Percentiles rank a stretch among this genome's conserved stretches.
phyloP scores from a whole-genome alignment of 2,797 vertebrate species.

The Hydrophis major region DNA sequence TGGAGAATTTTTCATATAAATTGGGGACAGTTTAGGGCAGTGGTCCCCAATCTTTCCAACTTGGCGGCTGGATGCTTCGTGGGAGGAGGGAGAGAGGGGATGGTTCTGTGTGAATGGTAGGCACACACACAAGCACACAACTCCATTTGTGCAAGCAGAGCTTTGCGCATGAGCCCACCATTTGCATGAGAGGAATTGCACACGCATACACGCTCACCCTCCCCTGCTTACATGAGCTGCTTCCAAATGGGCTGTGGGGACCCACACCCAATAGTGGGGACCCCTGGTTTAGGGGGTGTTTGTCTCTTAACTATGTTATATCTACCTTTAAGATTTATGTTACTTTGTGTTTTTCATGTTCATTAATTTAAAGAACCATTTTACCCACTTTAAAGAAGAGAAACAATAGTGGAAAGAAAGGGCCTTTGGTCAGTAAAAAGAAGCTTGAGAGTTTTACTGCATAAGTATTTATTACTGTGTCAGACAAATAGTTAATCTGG shows the following conservation, averaged over 20 bases:
- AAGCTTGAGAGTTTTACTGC: neutral
- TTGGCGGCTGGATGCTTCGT: fast-evolving
- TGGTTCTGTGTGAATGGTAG: neutral
- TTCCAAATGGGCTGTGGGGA: neutral
- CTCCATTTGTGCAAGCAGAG: neutral
- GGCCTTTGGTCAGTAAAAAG: neutral
- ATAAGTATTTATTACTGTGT: neutral
- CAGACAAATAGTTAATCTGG: neutral
- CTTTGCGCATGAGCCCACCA: neutral
- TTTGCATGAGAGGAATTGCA: neutral
- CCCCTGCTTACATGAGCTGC: fast-evolving
- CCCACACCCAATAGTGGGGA: neutral
- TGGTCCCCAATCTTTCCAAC: neutral
- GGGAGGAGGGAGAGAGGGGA: neutral
- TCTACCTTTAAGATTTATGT: neutral
- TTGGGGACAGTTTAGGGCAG: neutral
- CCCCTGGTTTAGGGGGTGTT: neutral
- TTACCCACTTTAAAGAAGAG: neutral
- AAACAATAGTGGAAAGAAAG: neutral
- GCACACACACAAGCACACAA: fast-evolving
- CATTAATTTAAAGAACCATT: neutral
- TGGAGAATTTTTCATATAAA: neutral
- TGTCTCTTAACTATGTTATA: neutral
- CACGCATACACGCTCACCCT: neutral
- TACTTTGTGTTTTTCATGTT: neutral